phyloP scores from a whole-genome alignment of 2,888 invertebrate species.

The Sinopyrophorus schimmeli region DNA sequence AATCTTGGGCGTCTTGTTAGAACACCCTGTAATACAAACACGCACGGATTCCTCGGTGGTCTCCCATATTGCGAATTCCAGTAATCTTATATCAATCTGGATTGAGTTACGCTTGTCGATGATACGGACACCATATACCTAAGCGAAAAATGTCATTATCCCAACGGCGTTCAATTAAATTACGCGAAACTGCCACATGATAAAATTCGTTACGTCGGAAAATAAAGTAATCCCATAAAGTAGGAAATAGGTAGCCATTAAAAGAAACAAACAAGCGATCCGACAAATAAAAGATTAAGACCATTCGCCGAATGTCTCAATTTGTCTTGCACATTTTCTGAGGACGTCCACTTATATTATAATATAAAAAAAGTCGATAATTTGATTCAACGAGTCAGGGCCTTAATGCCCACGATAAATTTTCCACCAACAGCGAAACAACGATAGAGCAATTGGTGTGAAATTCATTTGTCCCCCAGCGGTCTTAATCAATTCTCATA shows the following conservation, averaged over 20 bases:
- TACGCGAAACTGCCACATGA: slow-evolving; percentile 45
- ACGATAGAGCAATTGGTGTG: slow-evolving; percentile 54
- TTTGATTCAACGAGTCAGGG: slow-evolving; percentile 46
- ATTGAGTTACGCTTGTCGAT: slow-evolving; percentile 51
- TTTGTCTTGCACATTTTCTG: slow-evolving; percentile 42
- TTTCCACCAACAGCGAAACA: slow-evolving; percentile 49
- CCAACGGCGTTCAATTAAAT: slow-evolving; percentile 51
- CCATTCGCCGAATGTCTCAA: slow-evolving; percentile 46
- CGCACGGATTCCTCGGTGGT: slow-evolving; percentile 51
- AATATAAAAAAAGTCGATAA: slow-evolving; percentile 48
- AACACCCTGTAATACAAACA: slow-evolving; percentile 40
- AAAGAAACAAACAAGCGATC: slow-evolving; percentile 36
- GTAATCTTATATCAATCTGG: slow-evolving; percentile 52
- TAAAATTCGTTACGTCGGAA: slow-evolving; percentile 45
- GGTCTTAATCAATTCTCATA: slow-evolving; percentile 55
- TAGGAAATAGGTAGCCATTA: slow-evolving; percentile 37
- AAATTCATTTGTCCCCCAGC: slow-evolving; percentile 54
- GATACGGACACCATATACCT: slow-evolving; percentile 50
- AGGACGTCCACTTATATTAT: slow-evolving; percentile 38
- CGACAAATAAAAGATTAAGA: slow-evolving; percentile 37
- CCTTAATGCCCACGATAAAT: slow-evolving; percentile 50
- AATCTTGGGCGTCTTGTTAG: slow-evolving; percentile 31
- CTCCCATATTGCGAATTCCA: slow-evolving; percentile 52
- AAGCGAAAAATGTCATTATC: slow-evolving; percentile 54
- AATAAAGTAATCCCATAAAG: slow-evolving; percentile 31